A percentile compares a stretch with the other conserved stretches of the same genome.
These are phyloP conservation scores for Neodiprion virginianus DNA, from an alignment of 1,140 invertebrate species.

Conservation along the genomic window DNA sequence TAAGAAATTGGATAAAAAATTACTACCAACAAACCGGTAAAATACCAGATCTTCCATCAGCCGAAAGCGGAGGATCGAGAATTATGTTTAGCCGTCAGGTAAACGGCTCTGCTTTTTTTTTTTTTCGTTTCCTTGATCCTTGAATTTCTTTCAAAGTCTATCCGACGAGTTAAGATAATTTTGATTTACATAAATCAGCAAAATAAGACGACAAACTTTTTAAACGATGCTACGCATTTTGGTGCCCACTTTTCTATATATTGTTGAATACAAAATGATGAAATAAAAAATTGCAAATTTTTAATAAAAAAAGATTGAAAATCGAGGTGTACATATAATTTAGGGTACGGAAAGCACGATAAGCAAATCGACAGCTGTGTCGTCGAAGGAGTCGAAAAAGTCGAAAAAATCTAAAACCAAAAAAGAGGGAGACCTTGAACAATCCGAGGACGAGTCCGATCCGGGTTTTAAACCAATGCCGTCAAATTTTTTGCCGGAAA, in stretches of 20 bases:
- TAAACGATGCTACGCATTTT: too few relatives aligned
- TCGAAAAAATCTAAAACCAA: constrained; percentile 66
- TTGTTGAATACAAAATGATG: too few relatives aligned
- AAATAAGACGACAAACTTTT: too few relatives aligned
- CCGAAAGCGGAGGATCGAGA: constrained; percentile 85
- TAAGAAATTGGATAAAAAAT: constrained; percentile 83
- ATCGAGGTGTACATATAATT: constrained; percentile 15
- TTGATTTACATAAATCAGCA: too few relatives aligned
- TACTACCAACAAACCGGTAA: constrained; percentile 83
- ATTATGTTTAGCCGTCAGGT: constrained; percentile 81
- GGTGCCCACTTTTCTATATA: too few relatives aligned
- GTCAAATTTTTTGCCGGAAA: constrained; percentile 62
- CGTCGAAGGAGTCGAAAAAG: constrained; percentile 79
- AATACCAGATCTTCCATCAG: constrained; percentile 90
- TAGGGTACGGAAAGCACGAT: constrained; percentile 75
- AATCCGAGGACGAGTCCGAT: constrained; percentile 67
- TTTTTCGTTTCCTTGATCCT: too few relatives aligned
- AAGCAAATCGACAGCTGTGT: constrained; percentile 77
- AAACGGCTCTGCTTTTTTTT: constrained; percentile 14
- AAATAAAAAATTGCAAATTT: constrained; percentile 10
- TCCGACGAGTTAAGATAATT: too few relatives aligned
- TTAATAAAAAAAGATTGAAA: constrained; percentile 20
- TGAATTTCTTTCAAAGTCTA: too few relatives aligned
- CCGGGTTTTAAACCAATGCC: constrained; percentile 60
- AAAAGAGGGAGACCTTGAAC: constrained; percentile 63